These are phyloP conservation scores for Erythrolamprus reginae DNA, from an alignment of 2,113 vertebrate species.

Conservation along the genomic window DNA sequence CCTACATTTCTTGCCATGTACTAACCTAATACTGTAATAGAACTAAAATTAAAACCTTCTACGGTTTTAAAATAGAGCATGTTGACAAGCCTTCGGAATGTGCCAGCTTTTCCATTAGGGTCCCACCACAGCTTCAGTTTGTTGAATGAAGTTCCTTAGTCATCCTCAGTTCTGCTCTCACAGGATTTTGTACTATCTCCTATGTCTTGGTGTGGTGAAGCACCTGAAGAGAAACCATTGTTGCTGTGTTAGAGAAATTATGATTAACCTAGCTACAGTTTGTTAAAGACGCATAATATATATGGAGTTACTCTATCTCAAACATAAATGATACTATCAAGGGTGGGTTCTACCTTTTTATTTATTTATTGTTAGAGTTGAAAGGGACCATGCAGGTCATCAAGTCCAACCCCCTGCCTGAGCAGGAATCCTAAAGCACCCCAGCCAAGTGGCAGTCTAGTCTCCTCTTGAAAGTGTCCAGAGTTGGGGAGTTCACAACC, in stretches of 20 bases:
- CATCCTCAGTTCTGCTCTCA: conserved; percentile 57
- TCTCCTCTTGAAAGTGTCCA: no score
- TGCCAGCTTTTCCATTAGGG: conserved; percentile 52
- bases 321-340: not conserved
- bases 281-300: not conserved
- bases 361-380: no score
- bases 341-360: no score
- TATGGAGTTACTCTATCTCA: not conserved
- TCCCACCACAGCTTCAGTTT: conserved; percentile 48
- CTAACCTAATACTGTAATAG: conserved; percentile 54
- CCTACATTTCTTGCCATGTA: conserved; percentile 49
- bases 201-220: conserved; percentile 38
- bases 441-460: no score
- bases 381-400: no score
- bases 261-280: not conserved
- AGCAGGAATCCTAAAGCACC: no score
- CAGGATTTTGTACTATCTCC: conserved; percentile 52
- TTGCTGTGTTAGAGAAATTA: not conserved
- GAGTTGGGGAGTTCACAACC: no score
- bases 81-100: conserved; percentile 59
- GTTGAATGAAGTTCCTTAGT: conserved; percentile 35
- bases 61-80: conserved; percentile 55
- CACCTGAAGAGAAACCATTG: conserved; percentile 55
- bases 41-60: conserved; percentile 48
- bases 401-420: no score